A percentile compares a stretch with the other conserved stretches of the same genome.
Conservation (phyloP, 2,888 invertebrate species). For the Acrobasis suavella region DNA sequence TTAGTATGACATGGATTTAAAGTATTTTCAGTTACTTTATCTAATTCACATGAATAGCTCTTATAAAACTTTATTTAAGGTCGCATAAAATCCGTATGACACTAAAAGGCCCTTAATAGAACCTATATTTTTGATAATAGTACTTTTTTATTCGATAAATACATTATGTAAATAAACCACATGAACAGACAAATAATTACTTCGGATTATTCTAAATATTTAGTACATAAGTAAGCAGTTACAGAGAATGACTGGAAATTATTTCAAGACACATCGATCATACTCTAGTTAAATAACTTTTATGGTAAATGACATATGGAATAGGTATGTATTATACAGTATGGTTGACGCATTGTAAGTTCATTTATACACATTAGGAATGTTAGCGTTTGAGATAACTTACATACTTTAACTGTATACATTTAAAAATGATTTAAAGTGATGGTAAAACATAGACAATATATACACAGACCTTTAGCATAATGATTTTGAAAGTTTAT, state of each 20-base stretch:
- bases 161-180: background rate
- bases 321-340: slow-evolving; percentile 12
- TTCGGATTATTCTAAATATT: background rate
- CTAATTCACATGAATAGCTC: too few species aligned
- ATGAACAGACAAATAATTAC: background rate
- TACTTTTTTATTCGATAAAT: slow-evolving; percentile 1
- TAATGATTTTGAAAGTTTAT: slow-evolving; percentile 62
- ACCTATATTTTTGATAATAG: slow-evolving; percentile 15
- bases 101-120: background rate
- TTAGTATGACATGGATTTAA: background rate
- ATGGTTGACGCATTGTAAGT: slow-evolving; percentile 30
- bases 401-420: slow-evolving; percentile 60
- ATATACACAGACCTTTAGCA: slow-evolving; percentile 69
- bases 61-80: too few species aligned
- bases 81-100: background rate
- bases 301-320: slow-evolving; percentile 20
- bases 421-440: slow-evolving; percentile 59
- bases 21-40: background rate
- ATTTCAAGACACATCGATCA: slow-evolving; percentile 27
- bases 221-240: slow-evolving; percentile 3
- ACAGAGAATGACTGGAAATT: slow-evolving; percentile 10
- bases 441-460: slow-evolving; percentile 62
- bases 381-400: slow-evolving; percentile 79
- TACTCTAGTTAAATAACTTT: slow-evolving; percentile 22
- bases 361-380: slow-evolving; percentile 58